phyloP scores from a whole-genome alignment of 1,140 invertebrate genomes.

The Anoplolepis gracilipes region DNA sequence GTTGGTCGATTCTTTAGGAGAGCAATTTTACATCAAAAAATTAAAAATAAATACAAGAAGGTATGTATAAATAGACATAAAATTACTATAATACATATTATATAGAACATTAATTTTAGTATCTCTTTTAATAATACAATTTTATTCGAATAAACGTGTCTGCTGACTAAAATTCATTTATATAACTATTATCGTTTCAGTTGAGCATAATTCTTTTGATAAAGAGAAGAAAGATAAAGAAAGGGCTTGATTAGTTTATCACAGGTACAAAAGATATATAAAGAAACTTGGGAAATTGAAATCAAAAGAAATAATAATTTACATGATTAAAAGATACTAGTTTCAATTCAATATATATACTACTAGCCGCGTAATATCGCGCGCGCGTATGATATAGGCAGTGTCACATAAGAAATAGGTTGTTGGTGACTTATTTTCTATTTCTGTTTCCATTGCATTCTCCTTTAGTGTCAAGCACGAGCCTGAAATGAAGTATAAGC shows the following conservation, averaged over 20 bases:
- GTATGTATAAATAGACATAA: slow-evolving; percentile 83
- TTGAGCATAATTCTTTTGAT: slow-evolving; percentile 60
- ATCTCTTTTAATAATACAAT: slow-evolving; percentile 70
- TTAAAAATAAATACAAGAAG: slow-evolving; percentile 84
- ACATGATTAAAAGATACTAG: slow-evolving; percentile 59
- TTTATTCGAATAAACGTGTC: slow-evolving; percentile 55
- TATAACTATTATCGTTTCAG: slow-evolving; percentile 57
- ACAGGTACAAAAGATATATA: slow-evolving; percentile 78
- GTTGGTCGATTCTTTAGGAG: slow-evolving; percentile 82
- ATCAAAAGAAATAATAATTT: slow-evolving; percentile 66
- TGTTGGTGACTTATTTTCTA: slow-evolving; percentile 58
- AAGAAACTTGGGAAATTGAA: slow-evolving; percentile 58
- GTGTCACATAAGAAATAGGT: slow-evolving; percentile 74
- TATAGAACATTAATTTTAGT: slow-evolving; percentile 83
- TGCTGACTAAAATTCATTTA: slow-evolving; percentile 62
- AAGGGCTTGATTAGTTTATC: slow-evolving; percentile 75
- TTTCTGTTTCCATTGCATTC: slow-evolving; percentile 73
- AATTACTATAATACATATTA: slow-evolving; percentile 85
- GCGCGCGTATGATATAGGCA: slow-evolving; percentile 72
- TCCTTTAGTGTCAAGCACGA: slow-evolving; percentile 64
- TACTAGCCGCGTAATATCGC: slow-evolving; percentile 67
- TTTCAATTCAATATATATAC: slow-evolving; percentile 64
- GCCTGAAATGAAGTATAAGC: slow-evolving; percentile 68
- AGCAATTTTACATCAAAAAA: slow-evolving; percentile 80
- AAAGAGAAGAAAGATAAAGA: slow-evolving; percentile 55